Conservation (phyloP, 2,888 invertebrate species). For the Tenthredo distinguenda region DNA sequence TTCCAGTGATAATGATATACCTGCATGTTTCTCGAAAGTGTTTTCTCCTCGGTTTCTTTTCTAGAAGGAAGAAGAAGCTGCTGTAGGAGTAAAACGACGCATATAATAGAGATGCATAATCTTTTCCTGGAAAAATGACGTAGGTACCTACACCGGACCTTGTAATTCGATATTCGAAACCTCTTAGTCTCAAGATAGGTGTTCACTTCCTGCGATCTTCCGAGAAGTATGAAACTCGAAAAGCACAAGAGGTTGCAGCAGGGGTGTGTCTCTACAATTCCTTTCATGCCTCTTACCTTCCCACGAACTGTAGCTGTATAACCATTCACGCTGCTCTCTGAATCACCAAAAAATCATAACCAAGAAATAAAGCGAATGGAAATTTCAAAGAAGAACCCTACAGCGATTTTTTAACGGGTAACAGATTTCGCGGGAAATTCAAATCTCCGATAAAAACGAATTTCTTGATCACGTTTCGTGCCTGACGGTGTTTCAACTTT, state of each 20-base stretch:
- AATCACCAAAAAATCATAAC: not conserved
- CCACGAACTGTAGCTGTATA: too few relatives aligned
- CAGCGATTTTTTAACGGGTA: not conserved
- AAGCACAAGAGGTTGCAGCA: not conserved
- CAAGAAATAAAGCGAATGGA: not conserved
- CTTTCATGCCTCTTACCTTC: not conserved
- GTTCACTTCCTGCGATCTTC: slow-evolving; percentile 50
- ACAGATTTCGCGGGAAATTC: not conserved
- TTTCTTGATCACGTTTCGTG: not conserved
- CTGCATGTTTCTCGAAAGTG: not conserved
- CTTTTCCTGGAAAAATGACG: slow-evolving; percentile 28
- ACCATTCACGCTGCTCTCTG: not conserved
- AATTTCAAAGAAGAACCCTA: not conserved
- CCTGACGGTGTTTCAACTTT: not conserved
- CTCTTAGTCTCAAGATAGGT: slow-evolving; percentile 17
- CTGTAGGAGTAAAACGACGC: not conserved
- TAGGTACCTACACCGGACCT: slow-evolving; percentile 8
- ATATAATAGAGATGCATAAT: not conserved
- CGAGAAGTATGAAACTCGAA: slow-evolving; percentile 39
- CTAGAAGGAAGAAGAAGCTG: not conserved
- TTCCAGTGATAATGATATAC: not conserved
- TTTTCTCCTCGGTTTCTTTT: not conserved
- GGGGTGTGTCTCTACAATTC: slow-evolving; percentile 32
- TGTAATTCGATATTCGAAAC: slow-evolving; percentile 16
- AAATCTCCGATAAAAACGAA: not conserved